Conservation (phyloP, 1,140 invertebrate genomes). For the Brachionus koreanus region DNA sequence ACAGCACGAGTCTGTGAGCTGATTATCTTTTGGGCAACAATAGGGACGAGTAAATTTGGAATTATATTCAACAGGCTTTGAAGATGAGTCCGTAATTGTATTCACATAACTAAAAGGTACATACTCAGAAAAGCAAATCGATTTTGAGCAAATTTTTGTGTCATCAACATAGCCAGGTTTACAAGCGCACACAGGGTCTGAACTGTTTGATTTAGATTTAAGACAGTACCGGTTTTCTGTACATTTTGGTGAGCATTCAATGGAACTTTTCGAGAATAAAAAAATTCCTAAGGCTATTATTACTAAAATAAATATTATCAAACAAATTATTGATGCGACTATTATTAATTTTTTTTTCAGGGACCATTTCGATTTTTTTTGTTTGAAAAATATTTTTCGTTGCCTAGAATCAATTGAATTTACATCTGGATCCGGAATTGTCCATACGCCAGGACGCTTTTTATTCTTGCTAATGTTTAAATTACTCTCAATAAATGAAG, state of each 20-base stretch:
- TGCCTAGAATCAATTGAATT: not conserved
- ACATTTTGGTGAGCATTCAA: not conserved
- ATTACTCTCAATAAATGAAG: not conserved
- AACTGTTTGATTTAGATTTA: not conserved
- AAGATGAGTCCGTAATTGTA: not conserved
- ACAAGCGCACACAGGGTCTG: not conserved
- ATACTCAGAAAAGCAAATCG: not conserved
- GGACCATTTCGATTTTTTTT: not conserved
- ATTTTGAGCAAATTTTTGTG: not conserved
- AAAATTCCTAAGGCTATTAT: not conserved
- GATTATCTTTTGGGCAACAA: not conserved
- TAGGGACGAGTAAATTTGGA: not conserved
- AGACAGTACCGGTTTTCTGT: not conserved
- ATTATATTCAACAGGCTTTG: not conserved
- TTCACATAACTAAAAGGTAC: not conserved
- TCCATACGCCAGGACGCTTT: not conserved
- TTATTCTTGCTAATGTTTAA: not conserved
- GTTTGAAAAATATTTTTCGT: not conserved
- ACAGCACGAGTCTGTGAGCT: not conserved
- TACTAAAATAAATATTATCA: not conserved
- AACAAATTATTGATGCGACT: not conserved
- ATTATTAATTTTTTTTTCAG: not conserved
- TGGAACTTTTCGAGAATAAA: not conserved
- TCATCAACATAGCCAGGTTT: slow-evolving; percentile 13
- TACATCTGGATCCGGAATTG: not conserved